Base-by-base conservation (phyloP, 2,888 invertebrate genomes). In the Calameuta pallipes region DNA sequence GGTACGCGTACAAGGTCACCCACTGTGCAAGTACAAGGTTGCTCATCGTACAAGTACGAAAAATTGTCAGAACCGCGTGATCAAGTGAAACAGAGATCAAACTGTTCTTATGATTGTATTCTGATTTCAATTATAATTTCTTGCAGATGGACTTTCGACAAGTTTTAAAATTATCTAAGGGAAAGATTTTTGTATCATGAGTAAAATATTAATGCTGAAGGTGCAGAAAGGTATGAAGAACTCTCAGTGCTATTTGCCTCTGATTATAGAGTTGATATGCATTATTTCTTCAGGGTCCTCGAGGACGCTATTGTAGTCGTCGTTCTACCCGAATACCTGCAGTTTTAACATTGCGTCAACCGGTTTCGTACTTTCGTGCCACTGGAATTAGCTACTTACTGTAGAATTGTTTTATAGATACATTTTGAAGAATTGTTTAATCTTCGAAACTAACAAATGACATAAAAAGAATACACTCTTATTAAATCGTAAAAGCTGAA, bases 1-100 rank as follows among this genome's bases (percentile, higher is more conserved):
- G 74, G 35, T n/a, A 35, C 74, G 36, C 13, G 74, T 35, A n/a
- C 74, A 74, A 74, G 74, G 74, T 36, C 71, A 71, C 34, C 71
- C 31, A 71, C 71, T 34, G 71, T 71, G 71, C 71, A 71, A 71
- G 71, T 71, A 34, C 71, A 31, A 31, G 23, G 31, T 34, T 34
- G 71, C 71, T 34, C 71, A 56, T 56, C 56, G 56, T 56, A 56
- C 56, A 56, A 56, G 56, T 56, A 56, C 6, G 56, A 56, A 56
- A 23, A 23, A 56, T 56, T 56, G 23, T 23, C 56, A 56, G 23
- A 56, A 56, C 15, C 23, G 2, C 23, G 9, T 9, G 56, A 56
- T 56, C 23, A 9, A 9, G 56, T 23, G 56, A 56, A 9, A 23
- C 23, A 56, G 9, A 56, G 6, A 23, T 56, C 56, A 23, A 9